These are phyloP conservation scores for Psophia crepitans DNA, from an alignment of 2,113 vertebrate species.

Conservation along the genomic window DNA sequence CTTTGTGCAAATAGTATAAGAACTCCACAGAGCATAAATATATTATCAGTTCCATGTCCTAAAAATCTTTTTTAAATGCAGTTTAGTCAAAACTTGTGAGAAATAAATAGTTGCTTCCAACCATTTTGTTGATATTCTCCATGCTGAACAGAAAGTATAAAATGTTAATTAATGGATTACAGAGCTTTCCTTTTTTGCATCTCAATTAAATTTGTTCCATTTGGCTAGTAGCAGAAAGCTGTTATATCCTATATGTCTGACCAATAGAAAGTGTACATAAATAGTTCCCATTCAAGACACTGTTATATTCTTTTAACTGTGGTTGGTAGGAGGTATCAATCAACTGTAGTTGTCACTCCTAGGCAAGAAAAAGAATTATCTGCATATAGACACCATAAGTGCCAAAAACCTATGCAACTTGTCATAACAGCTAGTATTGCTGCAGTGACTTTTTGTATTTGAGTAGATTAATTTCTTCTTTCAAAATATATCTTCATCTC, in stretches of 20 bases:
- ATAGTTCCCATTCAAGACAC: background rate
- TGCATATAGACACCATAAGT: background rate
- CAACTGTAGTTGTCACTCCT: background rate
- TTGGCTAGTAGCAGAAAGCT: background rate
- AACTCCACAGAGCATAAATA: background rate
- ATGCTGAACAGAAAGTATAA: background rate
- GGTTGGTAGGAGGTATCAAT: background rate
- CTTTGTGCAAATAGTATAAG: background rate
- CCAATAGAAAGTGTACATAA: background rate
- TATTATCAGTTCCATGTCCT: background rate
- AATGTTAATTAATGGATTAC: background rate
- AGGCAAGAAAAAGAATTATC: background rate
- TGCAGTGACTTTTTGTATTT: background rate
- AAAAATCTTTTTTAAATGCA: background rate
- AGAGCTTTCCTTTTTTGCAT: background rate
- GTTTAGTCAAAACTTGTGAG: background rate
- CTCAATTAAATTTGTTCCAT: background rate
- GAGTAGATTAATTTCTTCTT: background rate
- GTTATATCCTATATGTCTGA: background rate
- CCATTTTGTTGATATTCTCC: background rate
- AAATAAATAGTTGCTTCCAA: background rate
- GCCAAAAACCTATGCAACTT: background rate
- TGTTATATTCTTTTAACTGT: too few relatives aligned
- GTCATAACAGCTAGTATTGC: background rate
- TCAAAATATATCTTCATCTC: background rate